Conservation (phyloP, 2,113 vertebrate genomes). For the Myocastor coypus region DNA sequence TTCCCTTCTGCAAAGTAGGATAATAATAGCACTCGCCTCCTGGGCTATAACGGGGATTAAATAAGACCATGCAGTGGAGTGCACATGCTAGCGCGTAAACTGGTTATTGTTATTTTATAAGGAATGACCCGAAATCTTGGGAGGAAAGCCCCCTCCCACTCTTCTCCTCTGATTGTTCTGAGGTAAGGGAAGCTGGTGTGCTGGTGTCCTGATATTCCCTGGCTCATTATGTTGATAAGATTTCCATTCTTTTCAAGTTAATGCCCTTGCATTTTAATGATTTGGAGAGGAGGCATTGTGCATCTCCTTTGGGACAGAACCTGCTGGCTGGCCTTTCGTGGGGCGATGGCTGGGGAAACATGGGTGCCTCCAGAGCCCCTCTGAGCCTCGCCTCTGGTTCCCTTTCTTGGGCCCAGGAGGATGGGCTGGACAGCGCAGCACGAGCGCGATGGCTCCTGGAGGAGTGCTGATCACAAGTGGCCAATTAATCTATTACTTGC, state of each 20-base stretch:
- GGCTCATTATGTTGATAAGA: slow-evolving; percentile 45
- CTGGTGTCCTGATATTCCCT: not conserved
- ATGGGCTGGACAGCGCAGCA: not conserved
- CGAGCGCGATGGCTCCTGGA: not conserved
- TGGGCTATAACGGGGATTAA: not conserved
- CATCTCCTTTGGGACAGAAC: not conserved
- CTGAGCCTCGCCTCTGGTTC: not conserved
- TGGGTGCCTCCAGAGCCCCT: not conserved
- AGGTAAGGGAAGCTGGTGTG: not conserved
- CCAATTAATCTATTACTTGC: slow-evolving; percentile 70
- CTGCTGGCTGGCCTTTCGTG: slow-evolving; percentile 10
- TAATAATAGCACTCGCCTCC: not conserved
- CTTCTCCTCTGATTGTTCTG: not conserved
- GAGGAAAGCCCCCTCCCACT: not conserved
- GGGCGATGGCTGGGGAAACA: not conserved
- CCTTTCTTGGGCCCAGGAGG: not conserved
- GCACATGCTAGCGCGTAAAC: not conserved
- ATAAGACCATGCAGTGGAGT: not conserved
- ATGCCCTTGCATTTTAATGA: slow-evolving; percentile 53
- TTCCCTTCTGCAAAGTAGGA: not conserved
- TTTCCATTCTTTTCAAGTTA: slow-evolving; percentile 48
- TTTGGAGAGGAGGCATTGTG: not conserved
- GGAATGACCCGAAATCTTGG: not conserved
- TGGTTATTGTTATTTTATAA: not conserved
- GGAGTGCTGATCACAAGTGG: slow-evolving; percentile 20